Evolutionary conservation across 2,113 vertebrate species (phyloP), one percentile per base, ranked within the genome.

Genomic region (Syngnathus scovelli): DNA sequence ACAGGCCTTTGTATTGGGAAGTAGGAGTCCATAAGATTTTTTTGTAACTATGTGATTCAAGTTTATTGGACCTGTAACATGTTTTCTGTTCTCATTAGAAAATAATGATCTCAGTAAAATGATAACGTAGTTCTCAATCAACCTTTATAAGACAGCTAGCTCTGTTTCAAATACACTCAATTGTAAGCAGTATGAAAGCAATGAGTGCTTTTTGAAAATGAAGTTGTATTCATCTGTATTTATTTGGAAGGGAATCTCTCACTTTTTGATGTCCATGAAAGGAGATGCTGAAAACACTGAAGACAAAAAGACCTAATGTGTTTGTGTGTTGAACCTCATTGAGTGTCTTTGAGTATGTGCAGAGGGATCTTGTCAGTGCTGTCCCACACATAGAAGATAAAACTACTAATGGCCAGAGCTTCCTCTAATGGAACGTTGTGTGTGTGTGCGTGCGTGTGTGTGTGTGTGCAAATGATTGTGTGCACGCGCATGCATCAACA

Each of bases 341-440:
- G 36, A 68, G 70, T 72, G 60, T 61, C 60, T 73, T 7, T 64
- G 70, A 37, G 67, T 33, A 65, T 61, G 55, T 64, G 69, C 46
- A 66, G 68, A 36, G 38, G 44, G 27, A 49, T 72, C 75, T 67
- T 78, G 66, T 73, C 79, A 68, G 67, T 38, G 75, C 37, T 64
- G 72, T 70, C 74, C 58, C 66, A 75, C 61, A 85, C 71, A 87
- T 81, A 83, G 75, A 67, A 83, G 81, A 87, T 85, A 86, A 78
- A 85, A 80, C 73, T 71, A 64, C 80, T 87, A 86, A 83, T 87
- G 82, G 82, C 70, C 64, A 63, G 69, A 44, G 72, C 60, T 67
- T 78, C 68, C 70, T 81, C 79, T 88, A 86, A 88, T 89, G 87
- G 83, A 84, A 80, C 16, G 66, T 67, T 74, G 64, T 39, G 21